Evolutionary conservation across 2,888 invertebrate species (phyloP).

Genomic region (Drosophila subsilvestris): DNA sequence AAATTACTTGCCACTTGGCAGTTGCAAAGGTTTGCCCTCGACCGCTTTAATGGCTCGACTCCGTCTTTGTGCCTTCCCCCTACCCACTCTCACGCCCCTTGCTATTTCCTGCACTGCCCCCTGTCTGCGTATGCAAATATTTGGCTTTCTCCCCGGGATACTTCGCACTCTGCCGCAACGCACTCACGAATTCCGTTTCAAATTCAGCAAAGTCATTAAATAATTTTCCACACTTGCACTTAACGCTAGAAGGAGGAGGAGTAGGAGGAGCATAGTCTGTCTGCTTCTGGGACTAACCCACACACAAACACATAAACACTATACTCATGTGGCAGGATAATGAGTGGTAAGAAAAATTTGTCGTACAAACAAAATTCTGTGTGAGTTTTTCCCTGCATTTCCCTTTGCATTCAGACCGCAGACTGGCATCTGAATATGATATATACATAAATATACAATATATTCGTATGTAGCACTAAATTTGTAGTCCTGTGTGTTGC

Average conservation of each 20-base stretch:
- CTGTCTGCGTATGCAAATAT: slow-evolving; percentile 74
- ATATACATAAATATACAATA: slow-evolving; percentile 46
- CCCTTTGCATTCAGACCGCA: slow-evolving; percentile 16
- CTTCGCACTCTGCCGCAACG: slow-evolving; percentile 57
- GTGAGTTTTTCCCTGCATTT: slow-evolving; percentile 30
- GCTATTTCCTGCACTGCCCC: slow-evolving; percentile 6
- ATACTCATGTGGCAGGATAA: slow-evolving; percentile 47
- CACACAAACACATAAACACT: slow-evolving; percentile 38
- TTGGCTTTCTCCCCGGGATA: slow-evolving; percentile 62
- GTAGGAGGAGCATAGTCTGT: not conserved
- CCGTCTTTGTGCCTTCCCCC: slow-evolving; percentile 3
- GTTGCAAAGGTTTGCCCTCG: slow-evolving; percentile 39
- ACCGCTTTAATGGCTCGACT: not conserved
- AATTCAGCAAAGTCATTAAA: slow-evolving; percentile 81
- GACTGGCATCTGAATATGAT: slow-evolving; percentile 50
- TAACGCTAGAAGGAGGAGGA: slow-evolving; percentile 46
- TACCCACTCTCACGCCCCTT: not conserved
- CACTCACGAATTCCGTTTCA: slow-evolving; percentile 77
- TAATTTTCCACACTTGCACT: slow-evolving; percentile 80
- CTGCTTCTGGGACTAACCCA: not conserved
- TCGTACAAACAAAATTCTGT: slow-evolving; percentile 60
- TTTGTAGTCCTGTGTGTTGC: not conserved
- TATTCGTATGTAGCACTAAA: slow-evolving; percentile 34
- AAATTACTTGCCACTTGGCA: slow-evolving; percentile 62
- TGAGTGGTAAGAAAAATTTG: slow-evolving; percentile 61